phyloP scores from a whole-genome alignment of 2,888 invertebrate genomes.

The Lasiommata megera region DNA sequence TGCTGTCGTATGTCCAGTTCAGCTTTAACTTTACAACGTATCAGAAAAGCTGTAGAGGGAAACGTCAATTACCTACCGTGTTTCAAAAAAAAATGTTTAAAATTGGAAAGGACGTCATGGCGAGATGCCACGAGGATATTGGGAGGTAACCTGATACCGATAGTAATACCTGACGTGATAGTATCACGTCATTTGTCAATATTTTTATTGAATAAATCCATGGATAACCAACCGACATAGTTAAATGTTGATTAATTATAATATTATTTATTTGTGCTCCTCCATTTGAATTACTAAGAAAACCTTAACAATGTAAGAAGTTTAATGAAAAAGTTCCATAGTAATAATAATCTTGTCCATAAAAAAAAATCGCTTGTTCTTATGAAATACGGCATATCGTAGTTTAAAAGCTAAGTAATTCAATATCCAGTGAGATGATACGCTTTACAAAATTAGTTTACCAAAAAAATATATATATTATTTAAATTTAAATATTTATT shows the following conservation, averaged over 20 bases:
- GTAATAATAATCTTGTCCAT: slow-evolving; percentile 24
- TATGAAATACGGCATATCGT: slow-evolving; percentile 33
- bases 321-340: slow-evolving; percentile 15
- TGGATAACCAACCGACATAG: not conserved
- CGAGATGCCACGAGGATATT: too few species aligned
- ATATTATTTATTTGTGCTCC: not conserved
- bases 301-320: slow-evolving; percentile 4
- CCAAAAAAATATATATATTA: slow-evolving; percentile 16
- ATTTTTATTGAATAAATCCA: not conserved
- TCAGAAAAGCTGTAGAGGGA: too few species aligned
- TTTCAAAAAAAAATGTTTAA: too few species aligned
- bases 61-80: too few species aligned
- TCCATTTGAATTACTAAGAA: not conserved
- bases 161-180: too few species aligned
- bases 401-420: slow-evolving; percentile 28
- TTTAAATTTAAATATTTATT: slow-evolving; percentile 10
- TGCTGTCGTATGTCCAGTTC: too few species aligned
- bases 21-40: too few species aligned
- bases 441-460: slow-evolving; percentile 37
- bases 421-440: slow-evolving; percentile 37
- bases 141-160: too few species aligned
- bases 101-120: too few species aligned
- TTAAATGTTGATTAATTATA: not conserved
- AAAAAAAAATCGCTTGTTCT: slow-evolving; percentile 25
- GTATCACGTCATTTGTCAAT: not conserved